phyloP scores from a whole-genome alignment of 2,113 vertebrate species.

The Rhinolophus ferrumequinum region DNA sequence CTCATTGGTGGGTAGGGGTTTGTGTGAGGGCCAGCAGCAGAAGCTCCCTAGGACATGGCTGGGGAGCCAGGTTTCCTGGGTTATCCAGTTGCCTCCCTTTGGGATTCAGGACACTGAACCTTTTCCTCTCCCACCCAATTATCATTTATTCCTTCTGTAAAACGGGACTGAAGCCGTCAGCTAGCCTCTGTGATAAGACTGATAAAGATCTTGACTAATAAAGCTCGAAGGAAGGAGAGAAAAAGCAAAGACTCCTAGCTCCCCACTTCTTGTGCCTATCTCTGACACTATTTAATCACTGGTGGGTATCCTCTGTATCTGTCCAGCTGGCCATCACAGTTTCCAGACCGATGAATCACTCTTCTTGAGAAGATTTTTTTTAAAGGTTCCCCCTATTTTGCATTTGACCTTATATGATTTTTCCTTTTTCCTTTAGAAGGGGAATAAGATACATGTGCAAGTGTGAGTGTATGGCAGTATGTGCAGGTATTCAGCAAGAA shows the following conservation, averaged over 20 bases:
- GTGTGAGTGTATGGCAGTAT: background rate
- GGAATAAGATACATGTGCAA: background rate
- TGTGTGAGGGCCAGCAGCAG: background rate
- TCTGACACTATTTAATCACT: background rate
- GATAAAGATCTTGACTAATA: constrained; percentile 15
- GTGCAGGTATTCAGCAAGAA: background rate
- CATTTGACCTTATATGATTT: constrained; percentile 59
- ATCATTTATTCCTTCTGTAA: constrained; percentile 19
- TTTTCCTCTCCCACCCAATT: background rate
- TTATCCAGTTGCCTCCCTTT: background rate
- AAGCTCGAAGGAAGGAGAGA: constrained; percentile 13
- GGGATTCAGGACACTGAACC: background rate
- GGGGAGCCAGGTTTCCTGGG: background rate
- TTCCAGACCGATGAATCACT: constrained; percentile 74
- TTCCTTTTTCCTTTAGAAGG: constrained; percentile 54
- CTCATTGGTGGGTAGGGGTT: background rate
- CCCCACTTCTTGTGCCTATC: constrained; percentile 21
- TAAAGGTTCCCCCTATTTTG: constrained; percentile 32
- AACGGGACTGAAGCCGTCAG: background rate
- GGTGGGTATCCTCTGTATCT: background rate
- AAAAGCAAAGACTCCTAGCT: background rate
- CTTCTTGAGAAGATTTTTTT: constrained; percentile 65
- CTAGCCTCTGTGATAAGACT: background rate
- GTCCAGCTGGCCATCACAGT: constrained; percentile 64
- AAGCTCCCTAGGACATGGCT: background rate